Conservation (phyloP, 2,888 invertebrate species). For the Exocentrus adspersus region DNA sequence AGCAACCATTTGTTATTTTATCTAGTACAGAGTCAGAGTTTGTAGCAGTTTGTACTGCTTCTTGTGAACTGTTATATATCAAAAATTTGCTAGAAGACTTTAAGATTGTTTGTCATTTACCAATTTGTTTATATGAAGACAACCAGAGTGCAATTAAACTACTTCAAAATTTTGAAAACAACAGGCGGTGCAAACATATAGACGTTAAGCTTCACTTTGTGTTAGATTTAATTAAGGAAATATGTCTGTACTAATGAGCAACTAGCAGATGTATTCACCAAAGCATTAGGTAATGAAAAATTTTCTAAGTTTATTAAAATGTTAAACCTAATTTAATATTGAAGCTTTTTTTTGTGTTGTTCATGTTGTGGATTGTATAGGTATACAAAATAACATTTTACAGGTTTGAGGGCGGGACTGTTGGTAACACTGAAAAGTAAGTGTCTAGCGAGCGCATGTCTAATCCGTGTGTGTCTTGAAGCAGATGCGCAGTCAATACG, state of each 20-base stretch:
- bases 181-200: not conserved
- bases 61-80: not conserved
- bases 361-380: too few species aligned
- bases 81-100: not conserved
- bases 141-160: not conserved
- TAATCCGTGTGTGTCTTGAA: too few species aligned
- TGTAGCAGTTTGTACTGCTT: not conserved
- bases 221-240: not conserved
- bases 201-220: not conserved
- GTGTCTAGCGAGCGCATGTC: too few species aligned
- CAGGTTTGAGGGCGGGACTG: too few species aligned
- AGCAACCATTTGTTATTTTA: slow-evolving; percentile 2
- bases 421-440: too few species aligned
- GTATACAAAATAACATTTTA: too few species aligned
- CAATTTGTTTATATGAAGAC: not conserved
- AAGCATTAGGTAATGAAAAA: not conserved
- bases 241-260: slow-evolving; percentile 1
- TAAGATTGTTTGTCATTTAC: not conserved
- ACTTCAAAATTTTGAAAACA: not conserved
- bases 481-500: too few species aligned
- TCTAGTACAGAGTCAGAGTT: slow-evolving; percentile 3
- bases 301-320: too few species aligned
- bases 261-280: not conserved
- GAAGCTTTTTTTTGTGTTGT: too few species aligned
- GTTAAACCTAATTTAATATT: too few species aligned